phyloP scores from a whole-genome alignment of 2,888 invertebrate genomes.

The Polymixis lichenea region DNA sequence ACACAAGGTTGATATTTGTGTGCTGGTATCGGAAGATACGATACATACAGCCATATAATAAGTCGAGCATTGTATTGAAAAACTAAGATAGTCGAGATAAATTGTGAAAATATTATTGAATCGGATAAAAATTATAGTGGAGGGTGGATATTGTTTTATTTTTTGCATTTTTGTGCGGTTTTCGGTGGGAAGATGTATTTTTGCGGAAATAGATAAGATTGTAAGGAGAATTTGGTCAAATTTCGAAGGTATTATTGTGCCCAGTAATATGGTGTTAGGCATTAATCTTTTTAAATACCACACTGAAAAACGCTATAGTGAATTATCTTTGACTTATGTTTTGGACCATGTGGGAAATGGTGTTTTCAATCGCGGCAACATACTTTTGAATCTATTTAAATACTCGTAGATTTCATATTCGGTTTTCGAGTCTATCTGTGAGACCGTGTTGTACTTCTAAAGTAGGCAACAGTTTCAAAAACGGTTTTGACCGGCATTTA shows the following conservation, averaged over 20 bases:
- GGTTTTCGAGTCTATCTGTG: not conserved
- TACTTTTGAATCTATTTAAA: not conserved
- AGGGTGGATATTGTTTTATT: constrained; percentile 13
- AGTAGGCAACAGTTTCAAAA: not conserved
- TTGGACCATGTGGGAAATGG: not conserved
- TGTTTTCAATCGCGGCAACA: not conserved
- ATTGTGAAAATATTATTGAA: constrained; percentile 57
- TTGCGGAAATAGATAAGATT: not conserved
- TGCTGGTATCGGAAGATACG: not conserved
- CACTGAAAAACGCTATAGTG: not conserved
- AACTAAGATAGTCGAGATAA: constrained; percentile 42
- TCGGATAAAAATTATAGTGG: constrained; percentile 37
- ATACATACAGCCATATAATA: constrained; percentile 52
- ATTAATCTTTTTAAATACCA: not conserved
- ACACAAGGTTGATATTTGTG: constrained; percentile 10
- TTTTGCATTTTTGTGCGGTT: not conserved
- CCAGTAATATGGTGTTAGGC: too few relatives aligned
- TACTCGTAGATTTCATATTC: too few relatives aligned
- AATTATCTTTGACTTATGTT: not conserved
- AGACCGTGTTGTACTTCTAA: not conserved
- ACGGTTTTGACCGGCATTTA: not conserved
- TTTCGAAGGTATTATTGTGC: not conserved
- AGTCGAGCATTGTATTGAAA: constrained; percentile 35
- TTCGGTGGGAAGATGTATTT: not conserved
- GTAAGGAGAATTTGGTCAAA: not conserved